Conservation (phyloP, 2,797 vertebrate genomes). For the Chromis chromis region DNA sequence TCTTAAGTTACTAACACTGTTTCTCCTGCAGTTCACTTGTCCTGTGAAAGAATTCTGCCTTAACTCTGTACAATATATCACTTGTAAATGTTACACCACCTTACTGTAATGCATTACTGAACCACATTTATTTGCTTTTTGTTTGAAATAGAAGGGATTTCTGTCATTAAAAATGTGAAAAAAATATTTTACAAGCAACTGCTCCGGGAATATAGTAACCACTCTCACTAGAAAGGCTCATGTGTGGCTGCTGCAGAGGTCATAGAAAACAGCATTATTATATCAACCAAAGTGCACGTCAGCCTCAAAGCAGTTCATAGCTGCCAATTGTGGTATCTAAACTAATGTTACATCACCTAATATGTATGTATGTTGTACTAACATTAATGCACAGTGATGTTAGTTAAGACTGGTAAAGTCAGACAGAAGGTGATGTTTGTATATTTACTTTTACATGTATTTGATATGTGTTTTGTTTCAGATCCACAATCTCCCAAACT, state of each 20-base stretch:
- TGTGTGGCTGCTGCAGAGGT: neutral
- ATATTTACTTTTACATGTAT: neutral
- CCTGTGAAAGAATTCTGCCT: neutral
- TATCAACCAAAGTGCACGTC: neutral
- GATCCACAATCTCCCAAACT: neutral
- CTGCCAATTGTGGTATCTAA: neutral
- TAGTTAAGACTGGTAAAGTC: neutral
- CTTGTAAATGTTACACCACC: neutral
- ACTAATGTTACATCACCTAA: neutral
- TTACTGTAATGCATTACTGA: neutral
- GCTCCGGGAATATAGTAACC: neutral
- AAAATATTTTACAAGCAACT: conserved; percentile 1
- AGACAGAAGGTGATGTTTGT: neutral
- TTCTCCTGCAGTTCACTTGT: neutral
- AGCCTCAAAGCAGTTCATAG: neutral
- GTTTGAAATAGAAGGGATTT: neutral
- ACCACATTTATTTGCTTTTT: conserved; percentile 5
- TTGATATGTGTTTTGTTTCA: neutral
- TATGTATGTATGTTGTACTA: neutral
- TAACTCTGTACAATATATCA: neutral
- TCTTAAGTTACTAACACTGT: neutral
- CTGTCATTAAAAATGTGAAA: neutral
- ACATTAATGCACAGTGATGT: neutral
- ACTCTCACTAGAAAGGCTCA: neutral
- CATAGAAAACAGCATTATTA: neutral